A percentile compares a stretch with the other conserved stretches of the same genome.
These are phyloP conservation scores for Zapornia atra DNA, from an alignment of 2,113 vertebrate genomes.

Conservation along the genomic window DNA sequence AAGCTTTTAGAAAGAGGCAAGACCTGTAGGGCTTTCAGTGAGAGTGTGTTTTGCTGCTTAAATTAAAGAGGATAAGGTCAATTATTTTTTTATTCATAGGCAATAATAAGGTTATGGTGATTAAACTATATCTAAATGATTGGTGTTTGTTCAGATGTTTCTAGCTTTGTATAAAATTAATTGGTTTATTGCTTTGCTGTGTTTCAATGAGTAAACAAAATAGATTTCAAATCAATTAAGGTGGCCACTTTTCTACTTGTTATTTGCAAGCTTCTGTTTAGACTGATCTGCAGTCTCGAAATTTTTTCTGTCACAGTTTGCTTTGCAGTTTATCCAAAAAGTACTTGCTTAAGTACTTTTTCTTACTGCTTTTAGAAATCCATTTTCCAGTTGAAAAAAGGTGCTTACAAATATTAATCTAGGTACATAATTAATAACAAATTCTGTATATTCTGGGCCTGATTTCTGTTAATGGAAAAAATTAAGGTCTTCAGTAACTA, in stretches of 20 bases:
- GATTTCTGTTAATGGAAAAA: neutral
- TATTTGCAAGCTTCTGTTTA: neutral
- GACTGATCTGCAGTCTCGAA: neutral
- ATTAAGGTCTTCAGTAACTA: neutral
- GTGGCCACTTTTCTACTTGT: neutral
- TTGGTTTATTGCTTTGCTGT: neutral
- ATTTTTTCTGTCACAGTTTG: neutral
- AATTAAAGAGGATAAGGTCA: neutral
- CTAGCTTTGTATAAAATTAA: neutral
- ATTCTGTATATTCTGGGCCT: neutral
- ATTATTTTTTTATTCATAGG: neutral
- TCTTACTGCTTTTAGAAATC: neutral
- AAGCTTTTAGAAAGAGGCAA: neutral
- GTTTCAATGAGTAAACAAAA: neutral
- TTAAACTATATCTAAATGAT: neutral
- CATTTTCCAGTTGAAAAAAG: neutral
- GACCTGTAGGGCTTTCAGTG: neutral
- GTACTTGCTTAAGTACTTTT: neutral
- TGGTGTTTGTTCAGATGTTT: neutral
- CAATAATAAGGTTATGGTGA: neutral
- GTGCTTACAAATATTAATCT: neutral
- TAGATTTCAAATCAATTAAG: neutral
- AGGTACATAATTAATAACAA: neutral
- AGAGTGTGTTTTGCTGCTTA: neutral
- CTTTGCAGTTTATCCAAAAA: neutral